These are phyloP conservation scores for Haliclona indistincta DNA, from an alignment of 37 sponge, comb jelly and placozoan genomes.

Conservation along the genomic window DNA sequence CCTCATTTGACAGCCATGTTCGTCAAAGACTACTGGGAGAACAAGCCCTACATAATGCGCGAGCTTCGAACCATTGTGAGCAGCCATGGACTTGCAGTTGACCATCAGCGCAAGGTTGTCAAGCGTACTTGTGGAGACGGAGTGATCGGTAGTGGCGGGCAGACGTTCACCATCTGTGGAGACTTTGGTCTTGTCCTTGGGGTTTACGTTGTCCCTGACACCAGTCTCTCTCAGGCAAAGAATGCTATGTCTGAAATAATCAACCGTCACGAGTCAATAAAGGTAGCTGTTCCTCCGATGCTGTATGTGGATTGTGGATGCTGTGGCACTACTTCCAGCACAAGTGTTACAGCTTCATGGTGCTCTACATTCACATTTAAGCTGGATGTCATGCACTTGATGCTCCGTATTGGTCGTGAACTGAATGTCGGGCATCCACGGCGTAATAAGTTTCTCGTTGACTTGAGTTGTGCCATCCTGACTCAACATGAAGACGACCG, in stretches of 20 bases:
- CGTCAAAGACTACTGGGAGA: constrained; percentile 32
- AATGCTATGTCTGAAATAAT: constrained; percentile 42
- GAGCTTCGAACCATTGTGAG: constrained; percentile 35
- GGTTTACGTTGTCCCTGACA: constrained; percentile 33
- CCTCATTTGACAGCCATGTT: constrained; percentile 29
- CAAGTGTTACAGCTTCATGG: constrained; percentile 37
- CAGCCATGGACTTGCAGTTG: constrained; percentile 34
- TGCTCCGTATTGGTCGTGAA: constrained; percentile 18
- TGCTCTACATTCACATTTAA: constrained; percentile 18
- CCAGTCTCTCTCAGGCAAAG: constrained; percentile 23
- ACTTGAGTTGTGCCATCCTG: constrained; percentile 29
- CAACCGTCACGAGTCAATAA: constrained; percentile 29
- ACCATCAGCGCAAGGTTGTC: constrained; percentile 36
- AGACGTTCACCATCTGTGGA: constrained; percentile 53
- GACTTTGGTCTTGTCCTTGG: constrained; percentile 33
- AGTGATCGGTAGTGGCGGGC: constrained; percentile 26
- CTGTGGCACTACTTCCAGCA: constrained; percentile 23
- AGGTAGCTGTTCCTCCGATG: constrained; percentile 23
- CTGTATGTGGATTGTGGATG: constrained; percentile 45
- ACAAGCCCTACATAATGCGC: constrained; percentile 48
- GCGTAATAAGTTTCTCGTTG: constrained; percentile 29
- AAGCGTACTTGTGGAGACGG: constrained; percentile 15
- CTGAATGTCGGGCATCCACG: constrained; percentile 17
- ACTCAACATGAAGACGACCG: constrained; percentile 6
- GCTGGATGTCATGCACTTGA: constrained; percentile 43